Conservation (phyloP, 2,888 invertebrate genomes). For the Campoplex nolae region DNA sequence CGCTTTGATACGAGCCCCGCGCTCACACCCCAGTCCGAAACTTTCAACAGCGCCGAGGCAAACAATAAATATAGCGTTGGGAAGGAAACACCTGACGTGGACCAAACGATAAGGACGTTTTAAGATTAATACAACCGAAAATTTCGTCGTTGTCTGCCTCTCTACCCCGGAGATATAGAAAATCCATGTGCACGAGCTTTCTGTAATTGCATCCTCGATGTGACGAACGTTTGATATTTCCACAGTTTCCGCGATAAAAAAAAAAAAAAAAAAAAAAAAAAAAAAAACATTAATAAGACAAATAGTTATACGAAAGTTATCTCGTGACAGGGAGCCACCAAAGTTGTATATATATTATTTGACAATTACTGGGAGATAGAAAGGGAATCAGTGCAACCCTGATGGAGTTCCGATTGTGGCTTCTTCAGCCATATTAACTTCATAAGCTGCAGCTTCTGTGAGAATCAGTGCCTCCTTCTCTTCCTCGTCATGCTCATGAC, state of each 20-base stretch:
- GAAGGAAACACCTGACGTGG: constrained; percentile 68
- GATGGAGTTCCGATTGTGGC: background rate
- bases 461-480: constrained; percentile 25
- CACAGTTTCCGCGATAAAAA: constrained; percentile 15
- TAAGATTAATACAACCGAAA: constrained; percentile 45
- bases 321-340: background rate
- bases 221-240: background rate
- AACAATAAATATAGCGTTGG: constrained; percentile 69
- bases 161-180: background rate
- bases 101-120: constrained; percentile 59
- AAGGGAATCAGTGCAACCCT: background rate
- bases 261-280: constrained; percentile 15
- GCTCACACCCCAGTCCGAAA: constrained; percentile 60
- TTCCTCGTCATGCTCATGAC: background rate
- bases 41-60: constrained; percentile 59
- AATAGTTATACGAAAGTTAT: background rate
- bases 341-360: background rate
- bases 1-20: constrained; percentile 56
- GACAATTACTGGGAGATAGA: constrained; percentile 34
- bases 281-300: background rate
- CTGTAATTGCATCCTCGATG: background rate
- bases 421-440: constrained; percentile 20
- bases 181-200: background rate
- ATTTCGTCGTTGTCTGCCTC: background rate
- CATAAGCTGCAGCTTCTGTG: constrained; percentile 37